Base-by-base conservation (phyloP, 1,140 invertebrate species). In the Cyphomyrmex costatus region DNA sequence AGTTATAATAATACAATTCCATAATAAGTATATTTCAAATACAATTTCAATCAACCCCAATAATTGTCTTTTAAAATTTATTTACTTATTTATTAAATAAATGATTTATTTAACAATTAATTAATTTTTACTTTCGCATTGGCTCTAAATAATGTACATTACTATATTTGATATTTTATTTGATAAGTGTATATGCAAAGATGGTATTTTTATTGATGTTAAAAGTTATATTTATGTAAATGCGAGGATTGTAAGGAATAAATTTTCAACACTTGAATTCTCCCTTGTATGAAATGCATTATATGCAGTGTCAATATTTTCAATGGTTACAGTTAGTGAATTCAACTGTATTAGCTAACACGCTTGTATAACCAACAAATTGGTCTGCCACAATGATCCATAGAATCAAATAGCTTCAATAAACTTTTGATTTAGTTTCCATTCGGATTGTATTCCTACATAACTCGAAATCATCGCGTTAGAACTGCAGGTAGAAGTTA, bases 371-470 rank as follows among this genome's bases (percentile, higher is more conserved):
- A 36, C 24, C 63, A 80, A 56, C 49, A 30, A 36, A 3, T 12
- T 24, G 27, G 14, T 10, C 14, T 14, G 4, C 77, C 14, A 60
- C 78, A 61, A 79, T 88, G 79, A 70, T 80, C 77, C 51, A 30
- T 70, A 80, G 65, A 88, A 86, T 51, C 51, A 53, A 90, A 86
- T 87, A 56, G 80, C 70, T 89, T 90, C 88, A 90, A 93, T 92
- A 82, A 90, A 89, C 77, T 42, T 42, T 42, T 92, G 89, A 92
- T 93, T 84, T 83, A 87, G 58, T 92, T 93, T 90, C 88, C 76
- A 70, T 91, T 91, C 27, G 46, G 10, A 12, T 24, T 4, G 87
- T 88, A 86, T 66, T 42, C 21, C 49, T 3, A 42, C 42, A 24
- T 76, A 63, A 30, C 58, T 79, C 65, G 46, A 42, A 84, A 77